Evolutionary conservation across 1,140 invertebrate species (phyloP).

Genomic region (Orchesella cincta): DNA sequence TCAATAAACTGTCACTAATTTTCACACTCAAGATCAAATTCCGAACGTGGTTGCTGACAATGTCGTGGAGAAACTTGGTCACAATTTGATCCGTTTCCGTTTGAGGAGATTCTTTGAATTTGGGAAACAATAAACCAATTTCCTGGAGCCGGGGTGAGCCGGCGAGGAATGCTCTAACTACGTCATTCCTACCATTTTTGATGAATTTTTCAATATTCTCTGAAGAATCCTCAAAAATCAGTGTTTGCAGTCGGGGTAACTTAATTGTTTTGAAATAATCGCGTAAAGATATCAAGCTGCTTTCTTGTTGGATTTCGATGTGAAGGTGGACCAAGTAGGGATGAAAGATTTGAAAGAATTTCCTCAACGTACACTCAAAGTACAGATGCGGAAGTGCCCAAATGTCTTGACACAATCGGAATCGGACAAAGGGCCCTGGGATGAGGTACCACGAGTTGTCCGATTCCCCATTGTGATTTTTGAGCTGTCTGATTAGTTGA

Average conservation of each 20-base stretch:
- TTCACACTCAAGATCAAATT: constrained; percentile 17
- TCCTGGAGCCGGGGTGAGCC: neutral
- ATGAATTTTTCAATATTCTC: constrained; percentile 19
- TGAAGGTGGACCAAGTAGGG: constrained; percentile 11
- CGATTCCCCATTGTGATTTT: neutral
- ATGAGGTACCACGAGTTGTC: neutral
- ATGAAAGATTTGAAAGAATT: constrained; percentile 13
- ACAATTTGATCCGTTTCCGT: neutral
- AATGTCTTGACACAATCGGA: constrained; percentile 14
- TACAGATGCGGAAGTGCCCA: neutral
- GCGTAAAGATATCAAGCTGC: constrained; percentile 6
- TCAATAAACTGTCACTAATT: neutral
- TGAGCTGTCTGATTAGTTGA: constrained; percentile 4
- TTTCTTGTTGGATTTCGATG: constrained; percentile 15
- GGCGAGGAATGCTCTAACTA: neutral
- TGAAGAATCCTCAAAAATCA: constrained; percentile 11
- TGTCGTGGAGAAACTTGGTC: constrained; percentile 2
- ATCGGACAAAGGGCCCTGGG: neutral
- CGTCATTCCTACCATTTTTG: constrained; percentile 13
- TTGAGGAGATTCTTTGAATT: constrained; percentile 26
- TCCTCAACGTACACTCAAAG: constrained; percentile 10
- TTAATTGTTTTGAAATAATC: constrained; percentile 27
- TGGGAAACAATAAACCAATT: constrained; percentile 13
- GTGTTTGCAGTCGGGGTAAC: neutral
- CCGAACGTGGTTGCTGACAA: neutral